Percentiles rank a stretch among this genome's conserved stretches.
Evolutionary conservation across 2,113 vertebrate species (phyloP).

Genomic region (Amphiprion ocellaris): DNA sequence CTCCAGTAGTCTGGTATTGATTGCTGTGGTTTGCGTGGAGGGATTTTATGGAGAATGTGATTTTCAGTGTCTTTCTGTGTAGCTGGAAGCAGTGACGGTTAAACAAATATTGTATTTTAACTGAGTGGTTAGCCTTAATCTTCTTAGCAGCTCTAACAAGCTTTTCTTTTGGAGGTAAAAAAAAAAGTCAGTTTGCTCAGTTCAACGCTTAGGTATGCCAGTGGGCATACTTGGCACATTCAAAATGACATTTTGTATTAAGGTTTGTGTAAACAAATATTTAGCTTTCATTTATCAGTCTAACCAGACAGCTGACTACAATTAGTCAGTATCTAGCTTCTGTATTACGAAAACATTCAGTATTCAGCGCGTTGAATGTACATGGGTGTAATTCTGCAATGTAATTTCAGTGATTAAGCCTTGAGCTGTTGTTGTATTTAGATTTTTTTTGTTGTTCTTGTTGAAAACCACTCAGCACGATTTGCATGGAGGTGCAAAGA

Average conservation of each 20-base stretch:
- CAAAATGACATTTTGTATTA: slow-evolving; percentile 41
- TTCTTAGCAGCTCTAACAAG: slow-evolving; percentile 41
- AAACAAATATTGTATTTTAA: slow-evolving; percentile 61
- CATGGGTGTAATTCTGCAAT: slow-evolving; percentile 36
- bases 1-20: slow-evolving; percentile 66
- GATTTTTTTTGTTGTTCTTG: slow-evolving; percentile 5
- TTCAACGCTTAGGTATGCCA: slow-evolving; percentile 35
- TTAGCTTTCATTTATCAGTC: slow-evolving; percentile 49
- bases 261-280: slow-evolving; percentile 47
- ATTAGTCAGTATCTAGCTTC: slow-evolving; percentile 29
- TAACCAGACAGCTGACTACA: slow-evolving; percentile 54
- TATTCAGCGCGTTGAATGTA: slow-evolving; percentile 35
- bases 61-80: slow-evolving; percentile 33
- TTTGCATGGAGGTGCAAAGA: slow-evolving; percentile 41
- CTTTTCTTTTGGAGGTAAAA: slow-evolving; percentile 27
- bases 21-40: slow-evolving; percentile 48
- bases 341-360: slow-evolving; percentile 35
- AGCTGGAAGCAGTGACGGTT: slow-evolving; percentile 41
- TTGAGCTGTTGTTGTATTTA: slow-evolving; percentile 46
- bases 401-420: slow-evolving; percentile 60
- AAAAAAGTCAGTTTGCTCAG: slow-evolving; percentile 28
- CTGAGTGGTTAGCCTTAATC: slow-evolving; percentile 50
- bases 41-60: slow-evolving; percentile 54
- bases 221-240: slow-evolving; percentile 31
- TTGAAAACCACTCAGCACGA: slow-evolving; percentile 27